A percentile compares a stretch with the other conserved stretches of the same genome.
These are phyloP conservation scores for Cebidichthys violaceus DNA, from an alignment of 2,113 vertebrate genomes.

Conservation along the genomic window DNA sequence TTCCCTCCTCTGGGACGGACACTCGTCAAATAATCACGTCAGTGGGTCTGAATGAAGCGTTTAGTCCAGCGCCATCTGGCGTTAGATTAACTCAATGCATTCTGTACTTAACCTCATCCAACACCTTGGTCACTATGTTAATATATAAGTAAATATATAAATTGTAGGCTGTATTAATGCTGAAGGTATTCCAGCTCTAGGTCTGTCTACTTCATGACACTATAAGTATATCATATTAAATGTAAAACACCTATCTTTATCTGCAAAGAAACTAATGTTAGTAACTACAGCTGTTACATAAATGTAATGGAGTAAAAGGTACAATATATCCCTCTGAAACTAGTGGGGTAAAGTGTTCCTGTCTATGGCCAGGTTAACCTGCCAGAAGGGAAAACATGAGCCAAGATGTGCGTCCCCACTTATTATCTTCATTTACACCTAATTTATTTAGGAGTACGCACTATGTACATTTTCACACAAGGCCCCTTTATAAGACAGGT, in stretches of 20 bases:
- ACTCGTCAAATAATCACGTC: constrained; percentile 16
- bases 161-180: neutral
- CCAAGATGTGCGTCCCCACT: neutral
- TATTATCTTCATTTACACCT: neutral
- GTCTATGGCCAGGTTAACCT: neutral
- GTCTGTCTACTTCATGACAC: neutral
- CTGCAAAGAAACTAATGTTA: neutral
- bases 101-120: neutral
- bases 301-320: neutral
- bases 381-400: neutral
- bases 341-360: neutral
- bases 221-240: neutral
- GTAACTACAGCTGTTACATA: neutral
- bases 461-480: neutral
- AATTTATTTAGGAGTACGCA: neutral
- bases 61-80: constrained; percentile 56
- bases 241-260: neutral
- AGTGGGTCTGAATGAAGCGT: neutral
- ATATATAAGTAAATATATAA: neutral
- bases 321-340: neutral
- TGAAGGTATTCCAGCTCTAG: neutral
- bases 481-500: neutral
- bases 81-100: neutral
- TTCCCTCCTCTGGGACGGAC: constrained; percentile 62
- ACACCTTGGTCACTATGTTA: neutral